A percentile compares a stretch with the other conserved stretches of the same genome.
phyloP scores from a whole-genome alignment of 1,140 invertebrate genomes.

The Phymastichus coffea region DNA sequence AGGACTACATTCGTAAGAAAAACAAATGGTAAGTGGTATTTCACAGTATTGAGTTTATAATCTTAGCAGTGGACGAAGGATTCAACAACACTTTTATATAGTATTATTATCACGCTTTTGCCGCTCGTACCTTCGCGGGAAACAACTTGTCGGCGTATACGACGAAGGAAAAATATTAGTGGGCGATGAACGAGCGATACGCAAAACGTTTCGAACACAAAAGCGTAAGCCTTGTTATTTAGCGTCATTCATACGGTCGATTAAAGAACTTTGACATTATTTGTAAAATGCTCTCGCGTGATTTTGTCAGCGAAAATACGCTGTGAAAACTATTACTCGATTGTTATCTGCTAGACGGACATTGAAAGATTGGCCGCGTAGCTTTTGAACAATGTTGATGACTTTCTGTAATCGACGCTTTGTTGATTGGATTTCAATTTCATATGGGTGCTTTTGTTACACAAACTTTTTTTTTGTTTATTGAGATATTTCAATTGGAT shows the following conservation, averaged over 20 bases:
- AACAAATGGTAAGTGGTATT: conserved; percentile 84
- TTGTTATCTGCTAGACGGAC: neutral
- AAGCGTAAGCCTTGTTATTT: neutral
- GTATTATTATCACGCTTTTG: too few species aligned
- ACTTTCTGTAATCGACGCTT: neutral
- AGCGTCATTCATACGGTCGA: neutral
- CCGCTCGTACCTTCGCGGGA: too few species aligned
- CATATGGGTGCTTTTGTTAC: neutral
- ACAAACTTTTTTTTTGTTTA: neutral
- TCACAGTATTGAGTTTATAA: neutral
- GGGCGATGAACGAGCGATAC: too few species aligned
- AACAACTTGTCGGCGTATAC: too few species aligned
- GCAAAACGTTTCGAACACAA: neutral
- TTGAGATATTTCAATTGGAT: conserved; percentile 30
- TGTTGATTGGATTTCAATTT: neutral
- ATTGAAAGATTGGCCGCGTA: too few species aligned
- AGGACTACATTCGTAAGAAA: conserved; percentile 98
- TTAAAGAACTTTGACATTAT: too few species aligned
- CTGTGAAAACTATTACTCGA: neutral
- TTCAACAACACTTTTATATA: too few species aligned
- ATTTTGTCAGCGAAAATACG: neutral
- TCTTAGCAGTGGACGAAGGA: neutral
- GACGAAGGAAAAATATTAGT: too few species aligned
- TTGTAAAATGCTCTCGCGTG: neutral
- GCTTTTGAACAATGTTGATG: too few species aligned